A percentile compares a stretch with the other conserved stretches of the same genome.
Evolutionary conservation across 2,797 vertebrate genomes (phyloP).

Genomic region (Melanogrammus aeglefinus): DNA sequence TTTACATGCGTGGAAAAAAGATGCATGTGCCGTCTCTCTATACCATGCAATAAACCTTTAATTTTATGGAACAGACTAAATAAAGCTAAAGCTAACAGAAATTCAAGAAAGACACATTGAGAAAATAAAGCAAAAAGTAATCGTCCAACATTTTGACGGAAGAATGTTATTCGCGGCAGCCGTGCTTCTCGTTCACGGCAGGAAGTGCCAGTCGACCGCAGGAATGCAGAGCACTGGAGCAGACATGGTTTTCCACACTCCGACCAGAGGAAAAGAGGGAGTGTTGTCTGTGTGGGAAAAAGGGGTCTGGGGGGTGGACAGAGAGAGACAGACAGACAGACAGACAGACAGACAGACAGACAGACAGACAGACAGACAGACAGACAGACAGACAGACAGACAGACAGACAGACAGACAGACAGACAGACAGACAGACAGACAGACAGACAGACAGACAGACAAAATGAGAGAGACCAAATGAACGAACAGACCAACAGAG

Average conservation of each 20-base stretch:
- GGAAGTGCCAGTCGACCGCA: conserved; percentile 64
- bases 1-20: neutral
- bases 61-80: neutral
- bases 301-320: neutral
- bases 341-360: too few species aligned
- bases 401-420: too few species aligned
- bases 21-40: neutral
- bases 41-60: neutral
- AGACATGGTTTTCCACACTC: conserved; percentile 60
- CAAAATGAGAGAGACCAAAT: too few species aligned
- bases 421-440: too few species aligned
- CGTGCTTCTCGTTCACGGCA: conserved; percentile 46
- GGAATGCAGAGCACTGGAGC: conserved; percentile 63
- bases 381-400: too few species aligned
- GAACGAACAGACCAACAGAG: neutral
- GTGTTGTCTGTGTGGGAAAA: conserved; percentile 4
- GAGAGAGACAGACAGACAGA: neutral
- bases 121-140: conserved; percentile 16
- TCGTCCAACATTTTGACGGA: conserved; percentile 24
- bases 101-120: conserved; percentile 11
- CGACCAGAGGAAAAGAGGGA: conserved; percentile 7
- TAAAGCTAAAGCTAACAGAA: conserved; percentile 15
- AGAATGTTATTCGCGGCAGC: conserved; percentile 54
- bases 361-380: too few species aligned
- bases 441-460: neutral